These are phyloP conservation scores for Syngnathoides biaculeatus DNA, from an alignment of 2,113 vertebrate species.

Conservation along the genomic window DNA sequence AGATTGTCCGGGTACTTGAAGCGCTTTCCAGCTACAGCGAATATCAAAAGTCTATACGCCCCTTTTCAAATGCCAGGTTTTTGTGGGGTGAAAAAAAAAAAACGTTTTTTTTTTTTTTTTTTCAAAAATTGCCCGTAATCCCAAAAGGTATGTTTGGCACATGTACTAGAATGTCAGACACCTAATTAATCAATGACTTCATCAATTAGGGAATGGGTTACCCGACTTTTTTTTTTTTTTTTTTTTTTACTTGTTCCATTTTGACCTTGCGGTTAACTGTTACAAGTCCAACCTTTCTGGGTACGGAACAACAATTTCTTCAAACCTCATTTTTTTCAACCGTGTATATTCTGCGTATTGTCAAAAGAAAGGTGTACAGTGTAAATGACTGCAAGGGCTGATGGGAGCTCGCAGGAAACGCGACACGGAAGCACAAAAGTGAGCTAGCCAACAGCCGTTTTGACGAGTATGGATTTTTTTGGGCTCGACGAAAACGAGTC, in stretches of 20 bases:
- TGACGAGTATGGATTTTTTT: slow-evolving; percentile 8
- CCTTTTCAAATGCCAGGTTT: no score
- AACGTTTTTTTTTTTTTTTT: slow-evolving; percentile 16
- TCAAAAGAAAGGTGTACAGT: background rate
- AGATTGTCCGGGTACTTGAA: background rate
- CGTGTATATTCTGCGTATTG: background rate
- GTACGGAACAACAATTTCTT: background rate
- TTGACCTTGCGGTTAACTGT: no score
- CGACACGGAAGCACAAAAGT: background rate
- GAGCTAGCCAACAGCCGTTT: slow-evolving; percentile 9
- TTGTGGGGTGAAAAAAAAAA: no score
- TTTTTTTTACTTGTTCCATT: no score
- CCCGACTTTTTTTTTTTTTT: no score
- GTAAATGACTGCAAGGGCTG: slow-evolving; percentile 8
- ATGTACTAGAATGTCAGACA: no score
- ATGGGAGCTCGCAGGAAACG: background rate
- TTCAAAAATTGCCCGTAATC: no score
- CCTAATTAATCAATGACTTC: no score
- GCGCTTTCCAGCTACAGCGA: background rate
- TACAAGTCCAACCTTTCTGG: no score
- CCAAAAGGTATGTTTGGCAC: no score
- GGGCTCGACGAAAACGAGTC: slow-evolving; percentile 8
- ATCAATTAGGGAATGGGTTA: no score
- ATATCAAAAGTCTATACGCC: background rate
- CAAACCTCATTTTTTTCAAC: slow-evolving; percentile 3